Conservation (phyloP, 2,888 invertebrate genomes). For the Caradrina kadenii region DNA sequence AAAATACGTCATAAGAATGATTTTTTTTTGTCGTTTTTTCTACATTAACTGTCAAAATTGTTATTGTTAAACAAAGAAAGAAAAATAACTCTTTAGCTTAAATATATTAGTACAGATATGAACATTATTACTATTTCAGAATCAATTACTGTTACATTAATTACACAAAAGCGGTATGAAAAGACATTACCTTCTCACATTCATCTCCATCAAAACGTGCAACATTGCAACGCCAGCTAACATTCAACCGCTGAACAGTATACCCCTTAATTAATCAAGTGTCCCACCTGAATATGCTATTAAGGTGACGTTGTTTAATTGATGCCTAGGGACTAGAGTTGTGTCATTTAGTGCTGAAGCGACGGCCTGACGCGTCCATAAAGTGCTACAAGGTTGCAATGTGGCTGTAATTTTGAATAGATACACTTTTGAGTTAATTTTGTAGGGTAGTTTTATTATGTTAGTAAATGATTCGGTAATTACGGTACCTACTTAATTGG, state of each 20-base stretch:
- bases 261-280: constrained; percentile 37
- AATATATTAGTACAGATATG: no score
- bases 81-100: no score
- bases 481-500: background rate
- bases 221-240: constrained; percentile 38
- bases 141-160: background rate
- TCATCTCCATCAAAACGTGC: constrained; percentile 21
- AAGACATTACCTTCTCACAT: constrained; percentile 21
- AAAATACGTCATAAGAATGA: no score
- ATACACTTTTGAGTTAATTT: background rate
- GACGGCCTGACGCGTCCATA: background rate
- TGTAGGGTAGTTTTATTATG: background rate
- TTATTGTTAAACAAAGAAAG: no score
- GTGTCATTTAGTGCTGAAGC: constrained; percentile 1
- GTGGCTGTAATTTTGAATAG: background rate
- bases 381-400: constrained; percentile 2
- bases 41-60: no score
- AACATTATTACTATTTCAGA: background rate
- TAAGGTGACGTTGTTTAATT: constrained; percentile 42
- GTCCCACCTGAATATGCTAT: constrained; percentile 41
- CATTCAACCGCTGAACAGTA: constrained; percentile 24
- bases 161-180: constrained; percentile 6
- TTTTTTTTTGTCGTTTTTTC: no score
- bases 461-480: background rate
- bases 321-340: constrained; percentile 23